Base-by-base conservation (phyloP, 2,888 invertebrate species). In the Conistra vaccinii region DNA sequence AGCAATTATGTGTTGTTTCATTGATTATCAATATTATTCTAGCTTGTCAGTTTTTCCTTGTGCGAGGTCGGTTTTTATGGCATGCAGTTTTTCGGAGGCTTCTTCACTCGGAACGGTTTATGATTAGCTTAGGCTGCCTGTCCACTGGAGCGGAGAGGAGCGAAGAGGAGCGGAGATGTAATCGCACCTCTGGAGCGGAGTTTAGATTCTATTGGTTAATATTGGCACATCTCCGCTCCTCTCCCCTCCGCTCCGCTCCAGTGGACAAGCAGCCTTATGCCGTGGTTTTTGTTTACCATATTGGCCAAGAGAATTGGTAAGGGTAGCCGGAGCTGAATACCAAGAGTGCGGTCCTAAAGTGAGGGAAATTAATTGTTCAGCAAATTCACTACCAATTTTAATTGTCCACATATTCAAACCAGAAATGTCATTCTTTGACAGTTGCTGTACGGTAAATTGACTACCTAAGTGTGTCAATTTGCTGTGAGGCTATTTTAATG, bases 1-100 rank as follows among this genome's bases (percentile, higher is more conserved):
- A 81, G 58, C 62, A 67, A 68, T 70, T 68, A 75, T 73, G 74
- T 70, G 74, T 39, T 70, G 48, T 75, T 76, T 53, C 53, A 74
- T 68, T 84, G 66, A 57, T 74, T 78, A 32, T 26, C 61, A 57
- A 78, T 42, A 42, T 76, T 78, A 69, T 66, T 67, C 42, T 65
- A 55, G 74, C 26, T 51, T 39, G 84, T 53, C 51, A 51, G 53
- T 67, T 63, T 79, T 68, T 80, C n/a, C 42, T 55, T 14, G n/a
- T 57, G 12, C 23, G 14, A 42, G 32, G 45, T 60, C 57, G 17
- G 20, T 48, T 65, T 78, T 57, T 65, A 53, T 42, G n/a, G 61
- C 29, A 45, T 66, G 23, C n/a, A 39, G 14, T 17, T 53, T 57
- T 39, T 26, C 2, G 14, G 58, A 1, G 3, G 29, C 17, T 72